A percentile compares a stretch with the other conserved stretches of the same genome.
Conservation (phyloP, 2,797 vertebrate species). For the Siniperca undulata region DNA sequence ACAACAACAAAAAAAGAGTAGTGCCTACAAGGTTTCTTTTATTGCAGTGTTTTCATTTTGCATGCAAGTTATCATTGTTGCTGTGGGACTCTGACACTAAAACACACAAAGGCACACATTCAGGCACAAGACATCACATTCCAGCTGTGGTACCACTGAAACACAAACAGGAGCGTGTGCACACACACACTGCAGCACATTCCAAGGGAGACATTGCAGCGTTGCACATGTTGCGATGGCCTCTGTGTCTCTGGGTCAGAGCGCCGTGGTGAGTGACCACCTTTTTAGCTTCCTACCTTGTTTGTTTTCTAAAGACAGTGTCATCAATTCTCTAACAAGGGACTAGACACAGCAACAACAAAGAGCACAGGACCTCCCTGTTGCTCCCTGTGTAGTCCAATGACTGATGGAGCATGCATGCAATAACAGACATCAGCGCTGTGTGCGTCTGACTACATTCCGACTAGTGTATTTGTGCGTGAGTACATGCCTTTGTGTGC, state of each 20-base stretch:
- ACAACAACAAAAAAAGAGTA: constrained; percentile 6
- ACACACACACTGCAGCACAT: constrained; percentile 75
- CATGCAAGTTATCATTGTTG: constrained; percentile 47
- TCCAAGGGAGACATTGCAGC: constrained; percentile 69
- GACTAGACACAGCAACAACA: constrained; percentile 84
- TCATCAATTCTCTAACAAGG: constrained; percentile 86
- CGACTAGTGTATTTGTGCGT: constrained; percentile 35
- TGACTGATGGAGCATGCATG: constrained; percentile 72
- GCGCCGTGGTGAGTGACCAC: constrained; percentile 82
- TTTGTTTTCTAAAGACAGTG: constrained; percentile 85
- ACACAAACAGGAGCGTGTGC: constrained; percentile 82
- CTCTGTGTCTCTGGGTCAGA: constrained; percentile 81
- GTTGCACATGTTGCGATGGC: constrained; percentile 77
- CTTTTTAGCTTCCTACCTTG: constrained; percentile 82
- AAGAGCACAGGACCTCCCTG: constrained; percentile 76
- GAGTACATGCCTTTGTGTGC: constrained; percentile 34
- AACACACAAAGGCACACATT: constrained; percentile 78
- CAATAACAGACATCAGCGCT: constrained; percentile 65
- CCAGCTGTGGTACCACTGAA: constrained; percentile 77
- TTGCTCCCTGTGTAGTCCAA: constrained; percentile 50
- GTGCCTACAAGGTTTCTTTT: constrained; percentile 47
- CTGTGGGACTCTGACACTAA: constrained; percentile 58
- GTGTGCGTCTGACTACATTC: constrained; percentile 61
- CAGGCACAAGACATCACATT: constrained; percentile 82
- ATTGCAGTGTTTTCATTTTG: constrained; percentile 51